Percentiles rank a stretch among this genome's conserved stretches.
These are phyloP conservation scores for Heliconius hermathena DNA, from an alignment of 1,140 invertebrate genomes.

Conservation along the genomic window DNA sequence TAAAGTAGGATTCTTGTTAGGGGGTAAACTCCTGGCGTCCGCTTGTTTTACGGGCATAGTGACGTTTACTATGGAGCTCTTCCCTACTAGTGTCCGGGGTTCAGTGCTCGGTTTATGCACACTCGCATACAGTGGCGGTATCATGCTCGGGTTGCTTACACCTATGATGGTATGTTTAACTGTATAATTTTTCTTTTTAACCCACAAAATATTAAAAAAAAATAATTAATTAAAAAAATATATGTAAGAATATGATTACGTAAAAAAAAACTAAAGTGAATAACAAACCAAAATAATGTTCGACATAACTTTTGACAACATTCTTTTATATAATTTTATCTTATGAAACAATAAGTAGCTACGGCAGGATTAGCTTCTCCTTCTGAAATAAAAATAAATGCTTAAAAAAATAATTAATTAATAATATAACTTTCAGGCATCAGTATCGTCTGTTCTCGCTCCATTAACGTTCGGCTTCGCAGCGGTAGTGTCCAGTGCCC, in stretches of 20 bases:
- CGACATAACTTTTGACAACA: no score
- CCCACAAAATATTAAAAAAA: no score
- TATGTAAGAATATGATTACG: no score
- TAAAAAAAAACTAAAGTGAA: no score
- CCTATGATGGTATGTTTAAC: constrained; percentile 81
- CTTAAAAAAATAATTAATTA: no score
- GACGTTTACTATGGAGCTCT: constrained; percentile 87
- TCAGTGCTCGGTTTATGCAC: constrained; percentile 86
- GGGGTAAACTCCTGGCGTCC: constrained; percentile 88
- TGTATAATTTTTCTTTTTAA: no score
- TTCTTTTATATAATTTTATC: no score
- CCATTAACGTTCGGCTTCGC: constrained; percentile 84
- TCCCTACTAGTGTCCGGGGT: constrained; percentile 86
- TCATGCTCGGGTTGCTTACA: constrained; percentile 87
- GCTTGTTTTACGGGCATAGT: constrained; percentile 86
- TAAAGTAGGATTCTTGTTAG: constrained; percentile 83
- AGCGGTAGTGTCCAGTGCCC: constrained; percentile 82
- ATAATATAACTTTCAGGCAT: constrained; percentile 45
- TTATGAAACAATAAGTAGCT: no score
- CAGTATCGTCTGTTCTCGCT: constrained; percentile 76
- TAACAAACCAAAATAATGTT: no score
- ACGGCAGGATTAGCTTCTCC: not conserved
- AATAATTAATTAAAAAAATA: no score
- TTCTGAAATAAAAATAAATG: not conserved
- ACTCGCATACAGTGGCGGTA: constrained; percentile 86